phyloP scores from a whole-genome alignment of 1,140 invertebrate species.

The Drosophila melanica region DNA sequence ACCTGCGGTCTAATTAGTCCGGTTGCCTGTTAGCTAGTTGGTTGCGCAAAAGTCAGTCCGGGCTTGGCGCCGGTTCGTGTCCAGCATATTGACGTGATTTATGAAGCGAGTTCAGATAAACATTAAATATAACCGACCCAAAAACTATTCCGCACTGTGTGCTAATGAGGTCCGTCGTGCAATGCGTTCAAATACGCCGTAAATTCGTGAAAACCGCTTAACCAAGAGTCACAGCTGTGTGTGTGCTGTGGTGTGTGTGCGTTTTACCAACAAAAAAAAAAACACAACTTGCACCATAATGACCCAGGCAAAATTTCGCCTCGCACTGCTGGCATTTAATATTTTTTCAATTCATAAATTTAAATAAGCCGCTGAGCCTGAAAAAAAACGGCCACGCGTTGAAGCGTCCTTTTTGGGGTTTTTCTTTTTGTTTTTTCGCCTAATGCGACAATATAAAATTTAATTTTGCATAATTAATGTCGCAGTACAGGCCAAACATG shows the following conservation, averaged over 20 bases:
- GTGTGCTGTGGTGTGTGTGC: not conserved
- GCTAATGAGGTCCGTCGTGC: slow-evolving; percentile 30
- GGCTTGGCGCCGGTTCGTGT: slow-evolving; percentile 30
- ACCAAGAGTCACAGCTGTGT: slow-evolving; percentile 30
- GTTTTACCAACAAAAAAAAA: slow-evolving; percentile 5
- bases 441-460: slow-evolving; percentile 81
- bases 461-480: slow-evolving; percentile 82
- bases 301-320: slow-evolving; percentile 33
- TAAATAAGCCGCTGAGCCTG: slow-evolving; percentile 47
- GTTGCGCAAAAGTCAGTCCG: slow-evolving; percentile 7
- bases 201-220: slow-evolving; percentile 35
- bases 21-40: not conserved
- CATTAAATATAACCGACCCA: slow-evolving; percentile 4
- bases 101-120: slow-evolving; percentile 40
- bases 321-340: slow-evolving; percentile 37
- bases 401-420: slow-evolving; percentile 15
- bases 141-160: slow-evolving; percentile 19
- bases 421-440: slow-evolving; percentile 15
- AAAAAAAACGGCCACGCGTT: slow-evolving; percentile 28
- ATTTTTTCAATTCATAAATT: slow-evolving; percentile 66
- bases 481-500: slow-evolving; percentile 55
- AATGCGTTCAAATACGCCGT: not conserved
- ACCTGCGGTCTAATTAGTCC: slow-evolving; percentile 55
- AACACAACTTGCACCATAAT: slow-evolving; percentile 28
- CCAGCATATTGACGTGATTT: slow-evolving; percentile 45